Evolutionary conservation across 2,113 vertebrate species (phyloP).

Genomic region (Diadophis punctatus): DNA sequence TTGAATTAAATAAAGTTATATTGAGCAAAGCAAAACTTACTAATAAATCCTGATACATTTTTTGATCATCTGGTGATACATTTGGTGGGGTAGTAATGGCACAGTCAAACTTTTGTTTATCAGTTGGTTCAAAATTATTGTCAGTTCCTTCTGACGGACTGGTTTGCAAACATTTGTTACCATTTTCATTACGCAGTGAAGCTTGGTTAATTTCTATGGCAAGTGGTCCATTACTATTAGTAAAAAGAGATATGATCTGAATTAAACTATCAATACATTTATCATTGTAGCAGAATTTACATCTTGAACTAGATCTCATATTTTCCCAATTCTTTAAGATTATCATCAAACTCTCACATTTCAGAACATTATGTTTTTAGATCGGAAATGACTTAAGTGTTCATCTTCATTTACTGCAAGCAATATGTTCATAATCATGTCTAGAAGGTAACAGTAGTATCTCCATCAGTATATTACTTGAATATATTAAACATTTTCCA

Average conservation of each 20-base stretch:
- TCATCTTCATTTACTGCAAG: not conserved
- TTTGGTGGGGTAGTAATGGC: not conserved
- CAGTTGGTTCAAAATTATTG: constrained; percentile 39
- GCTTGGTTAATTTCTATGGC: constrained; percentile 38
- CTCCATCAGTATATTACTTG: not conserved
- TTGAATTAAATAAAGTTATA: not conserved
- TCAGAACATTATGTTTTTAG: not conserved
- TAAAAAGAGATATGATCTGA: constrained; percentile 32
- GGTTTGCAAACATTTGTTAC: constrained; percentile 61
- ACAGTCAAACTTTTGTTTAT: constrained; percentile 29
- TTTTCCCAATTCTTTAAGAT: not conserved
- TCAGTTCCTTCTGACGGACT: constrained; percentile 60
- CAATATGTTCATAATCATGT: not conserved
- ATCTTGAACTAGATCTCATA: not conserved
- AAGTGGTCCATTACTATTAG: constrained; percentile 38
- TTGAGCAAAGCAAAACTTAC: constrained; percentile 57
- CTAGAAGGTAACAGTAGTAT: not conserved
- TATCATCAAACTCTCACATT: not conserved
- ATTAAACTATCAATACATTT: not conserved
- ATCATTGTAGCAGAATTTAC: not conserved
- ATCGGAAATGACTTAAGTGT: not conserved
- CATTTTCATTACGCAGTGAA: constrained; percentile 64
- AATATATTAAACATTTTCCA: not conserved
- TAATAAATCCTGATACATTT: constrained; percentile 79
- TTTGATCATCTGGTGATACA: constrained; percentile 60